phyloP scores from a whole-genome alignment of 92 coral and sea anemone genomes.

The Isaurus tuberculatus region DNA sequence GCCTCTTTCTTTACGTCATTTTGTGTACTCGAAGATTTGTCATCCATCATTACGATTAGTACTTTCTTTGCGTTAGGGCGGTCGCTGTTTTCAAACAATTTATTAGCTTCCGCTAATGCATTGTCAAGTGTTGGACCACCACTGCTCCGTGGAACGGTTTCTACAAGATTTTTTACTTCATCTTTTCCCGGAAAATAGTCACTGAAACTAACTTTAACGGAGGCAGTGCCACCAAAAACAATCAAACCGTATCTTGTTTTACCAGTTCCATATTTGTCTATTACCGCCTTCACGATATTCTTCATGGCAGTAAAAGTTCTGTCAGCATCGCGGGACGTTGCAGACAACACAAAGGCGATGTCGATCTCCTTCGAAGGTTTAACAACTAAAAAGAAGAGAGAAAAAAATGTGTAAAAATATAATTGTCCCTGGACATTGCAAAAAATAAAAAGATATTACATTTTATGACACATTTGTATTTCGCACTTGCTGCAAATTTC shows the following conservation, averaged over 20 bases:
- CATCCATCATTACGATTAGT: conserved; percentile 46
- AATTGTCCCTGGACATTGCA: too few species aligned
- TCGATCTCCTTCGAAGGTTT: conserved; percentile 23
- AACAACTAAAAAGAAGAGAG: neutral
- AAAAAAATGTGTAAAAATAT: neutral
- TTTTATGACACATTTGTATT: too few species aligned
- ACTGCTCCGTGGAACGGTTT: conserved; percentile 41
- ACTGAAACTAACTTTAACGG: conserved; percentile 27
- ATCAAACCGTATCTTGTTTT: conserved; percentile 55
- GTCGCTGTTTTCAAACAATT: conserved; percentile 41
- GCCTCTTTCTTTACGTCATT: conserved; percentile 37
- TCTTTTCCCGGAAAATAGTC: conserved; percentile 36
- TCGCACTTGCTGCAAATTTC: too few species aligned
- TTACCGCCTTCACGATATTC: conserved; percentile 47
- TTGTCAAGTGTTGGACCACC: conserved; percentile 44
- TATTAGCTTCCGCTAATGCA: conserved; percentile 55
- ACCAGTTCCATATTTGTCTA: conserved; percentile 54
- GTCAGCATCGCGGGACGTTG: conserved; percentile 19
- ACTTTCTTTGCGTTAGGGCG: conserved; percentile 53
- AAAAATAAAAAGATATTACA: too few species aligned
- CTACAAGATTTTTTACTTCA: conserved; percentile 43
- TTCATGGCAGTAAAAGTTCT: conserved; percentile 51
- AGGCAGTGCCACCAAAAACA: conserved; percentile 49
- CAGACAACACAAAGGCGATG: conserved; percentile 29
- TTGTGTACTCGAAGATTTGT: conserved; percentile 23